These are phyloP conservation scores for Syncerus caffer DNA, from an alignment of 2,797 vertebrate species.

Conservation along the genomic window DNA sequence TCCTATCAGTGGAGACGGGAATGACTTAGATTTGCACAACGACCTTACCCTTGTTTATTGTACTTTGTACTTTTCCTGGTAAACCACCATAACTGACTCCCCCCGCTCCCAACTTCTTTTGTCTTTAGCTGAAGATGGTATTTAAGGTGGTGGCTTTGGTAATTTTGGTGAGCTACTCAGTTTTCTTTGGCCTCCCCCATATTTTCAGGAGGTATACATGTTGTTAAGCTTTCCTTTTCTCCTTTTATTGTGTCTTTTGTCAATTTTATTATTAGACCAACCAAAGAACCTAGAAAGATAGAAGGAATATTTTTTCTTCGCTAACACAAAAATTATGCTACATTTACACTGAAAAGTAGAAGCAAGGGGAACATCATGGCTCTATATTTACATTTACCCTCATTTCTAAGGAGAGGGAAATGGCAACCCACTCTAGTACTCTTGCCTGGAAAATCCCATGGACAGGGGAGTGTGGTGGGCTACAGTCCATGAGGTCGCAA, in stretches of 20 bases:
- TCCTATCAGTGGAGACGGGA: not conserved
- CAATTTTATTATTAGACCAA: not conserved
- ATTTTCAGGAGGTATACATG: not conserved
- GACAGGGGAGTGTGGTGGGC: fast-evolving
- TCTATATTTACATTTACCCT: not conserved
- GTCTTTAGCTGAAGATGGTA: not conserved
- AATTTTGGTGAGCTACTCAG: not conserved
- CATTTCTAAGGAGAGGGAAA: not conserved
- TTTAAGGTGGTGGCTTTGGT: not conserved
- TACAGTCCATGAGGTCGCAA: not conserved
- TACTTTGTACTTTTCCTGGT: not conserved
- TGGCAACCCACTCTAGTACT: not conserved
- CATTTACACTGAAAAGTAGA: not conserved
- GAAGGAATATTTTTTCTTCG: not conserved
- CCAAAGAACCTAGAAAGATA: not conserved
- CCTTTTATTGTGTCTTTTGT: not conserved
- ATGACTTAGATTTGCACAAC: not conserved
- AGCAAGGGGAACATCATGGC: not conserved
- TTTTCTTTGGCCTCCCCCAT: not conserved
- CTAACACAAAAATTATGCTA: not conserved
- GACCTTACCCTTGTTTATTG: not conserved
- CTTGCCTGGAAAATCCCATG: not conserved
- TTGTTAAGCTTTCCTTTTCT: not conserved
- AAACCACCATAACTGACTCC: not conserved
- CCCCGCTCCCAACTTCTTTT: not conserved